Percentiles rank a stretch among this genome's conserved stretches.
Evolutionary conservation across 1,140 invertebrate genomes (phyloP).

Genomic region (Calosoma granatense): DNA sequence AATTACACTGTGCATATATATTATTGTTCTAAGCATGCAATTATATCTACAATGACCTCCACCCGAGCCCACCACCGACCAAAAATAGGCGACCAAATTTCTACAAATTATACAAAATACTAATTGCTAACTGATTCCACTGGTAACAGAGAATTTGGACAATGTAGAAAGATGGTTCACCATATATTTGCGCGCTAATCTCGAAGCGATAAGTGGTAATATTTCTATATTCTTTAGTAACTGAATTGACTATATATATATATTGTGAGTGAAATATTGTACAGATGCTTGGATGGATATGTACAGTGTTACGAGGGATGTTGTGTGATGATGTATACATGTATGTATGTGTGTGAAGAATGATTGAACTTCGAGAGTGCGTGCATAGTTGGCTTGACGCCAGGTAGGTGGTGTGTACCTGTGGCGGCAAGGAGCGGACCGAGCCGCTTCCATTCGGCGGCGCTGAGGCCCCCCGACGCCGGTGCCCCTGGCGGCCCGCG

Average conservation of each 20-base stretch:
- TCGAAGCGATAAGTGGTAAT: too few relatives aligned
- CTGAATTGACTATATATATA: too few relatives aligned
- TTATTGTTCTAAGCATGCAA: too few relatives aligned
- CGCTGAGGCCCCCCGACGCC: conserved; percentile 30
- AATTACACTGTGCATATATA: too few relatives aligned
- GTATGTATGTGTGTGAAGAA: too few relatives aligned
- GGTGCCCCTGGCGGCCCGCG: conserved; percentile 16
- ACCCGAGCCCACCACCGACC: conserved; percentile 1
- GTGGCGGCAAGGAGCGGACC: conserved; percentile 42
- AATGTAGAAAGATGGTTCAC: neutral
- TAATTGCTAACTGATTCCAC: neutral
- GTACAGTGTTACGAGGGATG: too few relatives aligned
- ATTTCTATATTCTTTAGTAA: too few relatives aligned
- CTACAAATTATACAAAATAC: neutral
- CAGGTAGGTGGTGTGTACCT: conserved; percentile 32
- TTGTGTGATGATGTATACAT: neutral
- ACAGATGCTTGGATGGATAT: too few relatives aligned
- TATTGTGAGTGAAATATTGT: too few relatives aligned
- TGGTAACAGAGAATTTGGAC: too few relatives aligned
- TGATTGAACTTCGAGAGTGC: neutral
- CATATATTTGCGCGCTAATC: neutral
- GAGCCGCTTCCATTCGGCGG: conserved; percentile 43
- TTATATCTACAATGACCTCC: too few relatives aligned
- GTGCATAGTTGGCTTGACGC: neutral
- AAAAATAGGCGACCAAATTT: neutral